Conservation (phyloP, 2,113 vertebrate species). For the rat (Rattus norvegicus) region GRCr8 NC_086031.1:90703001-90703500, state of each 20-base stretch:
- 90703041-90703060: slow-evolving; percentile 55
- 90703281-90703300: neutral
- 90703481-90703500: slow-evolving; percentile 35
- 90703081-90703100: slow-evolving; percentile 55
- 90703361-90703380: neutral
- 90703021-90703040: slow-evolving; percentile 77
- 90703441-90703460: neutral
- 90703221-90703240: neutral
- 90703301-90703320: neutral
- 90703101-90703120: slow-evolving; percentile 46
- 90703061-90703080: slow-evolving; percentile 61
- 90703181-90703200: neutral
- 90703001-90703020: slow-evolving; percentile 70
- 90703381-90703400: neutral
- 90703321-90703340: neutral
- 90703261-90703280: neutral
- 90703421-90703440: neutral
- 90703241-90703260: neutral
- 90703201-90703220: neutral
- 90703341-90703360: neutral
- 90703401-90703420: neutral
- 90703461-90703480: neutral
- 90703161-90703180: neutral
- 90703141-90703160: neutral
- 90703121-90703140: neutral